Percentiles rank a stretch among this genome's conserved stretches.
Evolutionary conservation across 2,888 invertebrate genomes (phyloP).

Genomic region (Lamellibrachia columna): DNA sequence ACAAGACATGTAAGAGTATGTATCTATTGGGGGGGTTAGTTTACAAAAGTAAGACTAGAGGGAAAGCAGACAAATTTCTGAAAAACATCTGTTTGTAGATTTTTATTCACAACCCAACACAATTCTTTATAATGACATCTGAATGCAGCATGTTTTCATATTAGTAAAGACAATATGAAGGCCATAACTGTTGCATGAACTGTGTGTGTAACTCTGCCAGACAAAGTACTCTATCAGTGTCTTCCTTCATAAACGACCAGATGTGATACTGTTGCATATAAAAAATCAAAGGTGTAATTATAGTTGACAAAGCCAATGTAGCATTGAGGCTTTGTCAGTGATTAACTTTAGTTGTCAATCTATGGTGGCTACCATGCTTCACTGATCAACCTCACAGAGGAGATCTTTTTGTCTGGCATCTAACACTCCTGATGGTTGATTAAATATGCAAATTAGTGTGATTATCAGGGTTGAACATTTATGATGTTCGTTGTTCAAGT

Average conservation of each 20-base stretch:
- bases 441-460: conserved; percentile 1
- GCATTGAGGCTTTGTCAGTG: neutral
- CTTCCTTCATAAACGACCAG: neutral
- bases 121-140: neutral
- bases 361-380: neutral
- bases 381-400: neutral
- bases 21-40: neutral
- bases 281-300: conserved; percentile 12
- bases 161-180: neutral
- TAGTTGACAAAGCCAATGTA: neutral
- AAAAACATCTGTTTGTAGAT: neutral
- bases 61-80: neutral
- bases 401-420: neutral
- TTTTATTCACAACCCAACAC: neutral
- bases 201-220: no score
- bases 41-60: neutral
- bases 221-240: neutral
- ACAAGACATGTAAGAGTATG: neutral
- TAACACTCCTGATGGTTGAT: neutral
- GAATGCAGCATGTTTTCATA: neutral
- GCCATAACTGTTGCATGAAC: neutral
- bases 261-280: conserved; percentile 10
- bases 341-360: neutral
- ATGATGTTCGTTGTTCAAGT: neutral
- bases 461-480: neutral